phyloP scores from a whole-genome alignment of 53 echinoderm and acorn worm genomes.

The Paracentrotus lividus region DNA sequence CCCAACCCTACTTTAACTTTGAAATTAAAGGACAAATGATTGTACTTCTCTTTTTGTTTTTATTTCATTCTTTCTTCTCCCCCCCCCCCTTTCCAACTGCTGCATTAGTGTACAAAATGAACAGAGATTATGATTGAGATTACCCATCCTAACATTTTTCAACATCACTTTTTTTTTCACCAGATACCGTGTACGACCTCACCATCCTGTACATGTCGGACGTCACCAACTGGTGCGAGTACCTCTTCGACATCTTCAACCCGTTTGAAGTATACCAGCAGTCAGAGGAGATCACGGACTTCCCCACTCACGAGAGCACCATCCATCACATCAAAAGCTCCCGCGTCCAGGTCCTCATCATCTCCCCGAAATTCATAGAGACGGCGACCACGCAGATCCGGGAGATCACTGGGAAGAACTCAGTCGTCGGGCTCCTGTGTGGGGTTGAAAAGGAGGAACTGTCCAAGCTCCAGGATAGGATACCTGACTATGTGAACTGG shows the following conservation, averaged over 20 bases:
- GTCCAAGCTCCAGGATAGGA: slow-evolving; percentile 37
- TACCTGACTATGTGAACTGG: slow-evolving; percentile 81
- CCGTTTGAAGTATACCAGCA: slow-evolving; percentile 89
- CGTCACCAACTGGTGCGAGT: slow-evolving; percentile 92
- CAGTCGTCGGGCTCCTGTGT: slow-evolving; percentile 86
- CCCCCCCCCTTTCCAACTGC: too few relatives aligned
- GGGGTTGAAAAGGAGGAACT: slow-evolving; percentile 83
- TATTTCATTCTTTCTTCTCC: too few relatives aligned
- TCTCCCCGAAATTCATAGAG: slow-evolving; percentile 87
- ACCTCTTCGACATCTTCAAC: slow-evolving; percentile 94
- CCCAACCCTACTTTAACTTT: neutral
- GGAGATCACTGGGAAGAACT: slow-evolving; percentile 59
- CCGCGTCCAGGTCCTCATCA: slow-evolving; percentile 84
- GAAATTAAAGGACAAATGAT: neutral
- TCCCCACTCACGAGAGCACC: slow-evolving; percentile 78
- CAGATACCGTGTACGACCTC: slow-evolving; percentile 77
- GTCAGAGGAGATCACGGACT: slow-evolving; percentile 85
- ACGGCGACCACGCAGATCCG: slow-evolving; percentile 35
- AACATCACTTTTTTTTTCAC: neutral
- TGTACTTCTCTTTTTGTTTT: too few relatives aligned
- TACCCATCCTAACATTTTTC: too few relatives aligned
- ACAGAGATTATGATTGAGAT: too few relatives aligned
- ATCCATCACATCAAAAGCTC: slow-evolving; percentile 81
- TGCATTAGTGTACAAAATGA: too few relatives aligned
- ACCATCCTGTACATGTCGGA: slow-evolving; percentile 94